A percentile compares a stretch with the other conserved stretches of the same genome.
Conservation (phyloP, 2,797 vertebrate genomes). For the Distichodus sexfasciatus region DNA sequence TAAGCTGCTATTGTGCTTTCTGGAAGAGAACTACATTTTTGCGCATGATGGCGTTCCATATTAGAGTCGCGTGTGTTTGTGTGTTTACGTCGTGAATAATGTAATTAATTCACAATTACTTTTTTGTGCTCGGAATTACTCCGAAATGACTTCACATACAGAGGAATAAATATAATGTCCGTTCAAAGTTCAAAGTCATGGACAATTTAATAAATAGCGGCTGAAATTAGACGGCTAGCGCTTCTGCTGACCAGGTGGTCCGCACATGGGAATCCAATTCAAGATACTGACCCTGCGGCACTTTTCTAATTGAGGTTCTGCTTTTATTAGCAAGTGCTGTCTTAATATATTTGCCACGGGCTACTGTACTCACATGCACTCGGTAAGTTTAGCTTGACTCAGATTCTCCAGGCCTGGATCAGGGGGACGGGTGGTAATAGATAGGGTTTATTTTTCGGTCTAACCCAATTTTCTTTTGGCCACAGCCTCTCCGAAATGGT, state of each 20-base stretch:
- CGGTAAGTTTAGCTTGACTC: constrained; percentile 63
- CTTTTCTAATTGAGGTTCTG: constrained; percentile 29
- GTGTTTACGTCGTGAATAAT: too few species aligned
- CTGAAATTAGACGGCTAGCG: not conserved
- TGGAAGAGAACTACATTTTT: too few species aligned
- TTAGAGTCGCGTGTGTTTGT: too few species aligned
- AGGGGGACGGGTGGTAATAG: constrained; percentile 47
- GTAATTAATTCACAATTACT: too few species aligned
- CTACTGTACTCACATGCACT: constrained; percentile 43
- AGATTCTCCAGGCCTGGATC: constrained; percentile 41
- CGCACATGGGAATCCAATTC: not conserved
- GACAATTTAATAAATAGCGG: not conserved
- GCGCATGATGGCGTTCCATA: too few species aligned
- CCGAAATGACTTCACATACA: too few species aligned
- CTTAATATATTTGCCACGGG: constrained; percentile 28
- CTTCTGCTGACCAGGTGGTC: not conserved
- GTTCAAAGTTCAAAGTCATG: too few species aligned
- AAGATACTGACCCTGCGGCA: not conserved
- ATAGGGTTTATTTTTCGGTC: constrained; percentile 69
- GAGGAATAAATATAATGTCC: too few species aligned
- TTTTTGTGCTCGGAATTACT: too few species aligned
- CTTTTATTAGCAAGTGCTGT: constrained; percentile 26
- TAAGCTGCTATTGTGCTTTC: too few species aligned
- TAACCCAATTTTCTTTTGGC: constrained; percentile 54
- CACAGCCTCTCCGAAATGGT: constrained; percentile 58